Base-by-base conservation (phyloP, 2,797 vertebrate species). In the Clarias fuscus region DNA sequence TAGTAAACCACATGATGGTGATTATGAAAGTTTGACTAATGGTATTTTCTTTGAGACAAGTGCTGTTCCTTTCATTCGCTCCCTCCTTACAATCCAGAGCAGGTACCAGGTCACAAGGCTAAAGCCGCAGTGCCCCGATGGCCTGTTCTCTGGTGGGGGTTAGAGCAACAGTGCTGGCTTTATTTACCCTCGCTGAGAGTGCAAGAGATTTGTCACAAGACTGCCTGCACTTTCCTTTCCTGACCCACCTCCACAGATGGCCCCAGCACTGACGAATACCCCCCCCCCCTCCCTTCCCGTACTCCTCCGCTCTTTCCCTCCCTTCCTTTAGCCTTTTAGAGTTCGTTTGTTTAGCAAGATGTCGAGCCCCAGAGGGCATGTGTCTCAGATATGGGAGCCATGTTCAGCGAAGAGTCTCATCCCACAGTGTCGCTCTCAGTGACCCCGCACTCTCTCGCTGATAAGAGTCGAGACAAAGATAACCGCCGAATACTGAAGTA, bases 101-200 rank as follows among this genome's bases (percentile, higher is more conserved):
- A 90, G 91, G 89, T 88, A 58, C 81, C 82, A 72, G 87, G 87
- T 87, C 88, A 90, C 78, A 83, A 83, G 77, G 82, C 85, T 85
- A 56, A 40, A 83, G 58, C 56, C 65, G 84, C 64, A 78, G 65
- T 83, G 75, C 82, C 81, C 79, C 48, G 58, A 70, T 80, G 84
- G 87, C 68, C 84, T 76, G 87, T 86, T 84, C 75, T 89, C 85
- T 53, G 37, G 86, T 85, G 75, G 71, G 85, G 86, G 86, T 97
- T 97, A 98, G 94, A 96, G 97, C 96, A 98, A 97, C 96, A 97
- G 89, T 91, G 90, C 93, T 87, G 94, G 96, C 96, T 96, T 97
- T 98, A 97, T 98, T 97, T 98, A 97, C 96, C 93, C 93, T 96
- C 95, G 92, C 94, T 94, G 95, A 94, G 96, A 97, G 97, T 96